These are phyloP conservation scores for Mormoops blainvillei DNA, from an alignment of 2,113 vertebrate genomes.

Conservation along the genomic window DNA sequence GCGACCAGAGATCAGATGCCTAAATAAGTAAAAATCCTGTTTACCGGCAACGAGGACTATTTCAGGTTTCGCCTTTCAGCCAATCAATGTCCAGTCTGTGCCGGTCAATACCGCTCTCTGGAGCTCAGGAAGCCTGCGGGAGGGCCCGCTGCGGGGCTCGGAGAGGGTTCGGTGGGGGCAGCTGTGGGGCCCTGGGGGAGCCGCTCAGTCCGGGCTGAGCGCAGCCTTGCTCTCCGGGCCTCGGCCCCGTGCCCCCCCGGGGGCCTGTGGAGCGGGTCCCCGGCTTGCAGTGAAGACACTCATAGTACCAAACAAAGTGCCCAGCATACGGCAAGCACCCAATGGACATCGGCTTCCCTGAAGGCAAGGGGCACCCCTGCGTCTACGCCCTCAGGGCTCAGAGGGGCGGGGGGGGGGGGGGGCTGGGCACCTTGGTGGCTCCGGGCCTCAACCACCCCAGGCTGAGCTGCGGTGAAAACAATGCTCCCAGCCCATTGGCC, in stretches of 20 bases:
- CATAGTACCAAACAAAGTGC: accelerated
- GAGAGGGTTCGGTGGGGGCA: neutral
- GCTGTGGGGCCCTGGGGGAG: accelerated
- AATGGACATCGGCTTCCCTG: accelerated
- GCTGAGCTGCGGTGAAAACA: too few relatives aligned
- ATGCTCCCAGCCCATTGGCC: accelerated
- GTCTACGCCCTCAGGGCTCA: accelerated
- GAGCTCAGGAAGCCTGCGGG: neutral
- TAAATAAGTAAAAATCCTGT: neutral
- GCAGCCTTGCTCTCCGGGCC: neutral
- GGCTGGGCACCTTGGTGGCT: accelerated
- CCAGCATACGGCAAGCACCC: accelerated
- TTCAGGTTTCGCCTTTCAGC: conserved; percentile 6
- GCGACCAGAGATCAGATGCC: neutral
- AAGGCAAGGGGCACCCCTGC: accelerated
- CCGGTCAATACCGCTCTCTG: neutral
- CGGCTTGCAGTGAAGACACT: neutral
- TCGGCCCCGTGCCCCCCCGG: accelerated
- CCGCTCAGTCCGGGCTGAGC: accelerated
- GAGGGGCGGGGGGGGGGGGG: too few relatives aligned
- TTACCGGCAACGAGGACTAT: neutral
- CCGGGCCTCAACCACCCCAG: neutral
- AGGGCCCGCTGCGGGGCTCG: neutral
- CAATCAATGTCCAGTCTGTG: neutral
- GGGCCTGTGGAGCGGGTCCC: accelerated